These are phyloP conservation scores for Temnothorax unifasciatus DNA, from an alignment of 2,888 invertebrate species.

Conservation along the genomic window DNA sequence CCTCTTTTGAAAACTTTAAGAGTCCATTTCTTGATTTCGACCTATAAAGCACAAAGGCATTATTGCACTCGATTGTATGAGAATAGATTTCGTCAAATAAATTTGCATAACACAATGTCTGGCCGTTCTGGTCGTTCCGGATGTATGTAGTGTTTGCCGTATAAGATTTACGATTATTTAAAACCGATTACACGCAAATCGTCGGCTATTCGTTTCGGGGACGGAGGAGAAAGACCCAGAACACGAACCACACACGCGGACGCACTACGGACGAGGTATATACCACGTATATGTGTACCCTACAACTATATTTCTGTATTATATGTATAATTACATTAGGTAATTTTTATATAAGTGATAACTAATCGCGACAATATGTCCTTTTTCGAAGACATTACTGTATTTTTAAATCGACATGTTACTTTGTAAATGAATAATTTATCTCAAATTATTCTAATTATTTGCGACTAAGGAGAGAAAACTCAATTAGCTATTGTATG, in stretches of 20 bases:
- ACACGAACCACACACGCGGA: conserved; percentile 59
- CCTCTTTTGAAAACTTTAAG: neutral
- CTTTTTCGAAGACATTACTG: too few relatives aligned
- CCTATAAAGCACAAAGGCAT: neutral
- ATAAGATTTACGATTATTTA: conserved; percentile 42
- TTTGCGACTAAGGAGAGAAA: too few relatives aligned
- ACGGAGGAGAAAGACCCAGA: neutral
- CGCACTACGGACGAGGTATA: conserved; percentile 70
- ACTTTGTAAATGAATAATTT: too few relatives aligned
- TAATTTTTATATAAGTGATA: too few relatives aligned
- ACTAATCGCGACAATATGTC: too few relatives aligned
- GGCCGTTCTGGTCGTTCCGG: neutral
- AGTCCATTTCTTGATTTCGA: neutral
- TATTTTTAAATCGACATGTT: too few relatives aligned
- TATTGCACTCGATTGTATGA: conserved; percentile 32
- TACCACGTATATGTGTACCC: neutral
- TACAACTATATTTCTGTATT: too few relatives aligned
- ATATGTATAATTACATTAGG: too few relatives aligned
- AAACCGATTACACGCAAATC: conserved; percentile 62
- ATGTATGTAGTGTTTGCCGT: conserved; percentile 35
- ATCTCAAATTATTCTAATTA: too few relatives aligned
- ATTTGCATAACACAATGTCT: neutral
- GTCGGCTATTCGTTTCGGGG: conserved; percentile 51
- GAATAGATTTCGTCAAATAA: conserved; percentile 7
- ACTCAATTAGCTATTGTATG: too few relatives aligned